Conservation (phyloP, 1,140 invertebrate genomes). For the Scaptomyza pallida region DNA sequence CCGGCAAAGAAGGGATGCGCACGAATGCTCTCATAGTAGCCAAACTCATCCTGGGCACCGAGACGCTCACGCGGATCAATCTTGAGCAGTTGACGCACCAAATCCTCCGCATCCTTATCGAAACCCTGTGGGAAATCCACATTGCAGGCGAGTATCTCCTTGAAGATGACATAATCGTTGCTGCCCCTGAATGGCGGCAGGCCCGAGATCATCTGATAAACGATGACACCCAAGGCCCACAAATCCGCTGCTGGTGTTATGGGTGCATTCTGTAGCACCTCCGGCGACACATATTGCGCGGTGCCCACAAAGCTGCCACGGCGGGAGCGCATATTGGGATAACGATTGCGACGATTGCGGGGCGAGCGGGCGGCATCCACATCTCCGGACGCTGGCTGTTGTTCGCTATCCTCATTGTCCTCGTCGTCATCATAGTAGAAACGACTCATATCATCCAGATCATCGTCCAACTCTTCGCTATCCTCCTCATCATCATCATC, state of each 20-base stretch:
- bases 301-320: constrained; percentile 98
- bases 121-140: constrained; percentile 98
- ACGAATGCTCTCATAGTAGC: constrained; percentile 92
- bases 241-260: constrained; percentile 94
- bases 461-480: constrained; percentile 56
- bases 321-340: constrained; percentile 1
- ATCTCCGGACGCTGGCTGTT: constrained; percentile 10
- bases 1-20: constrained; percentile 93
- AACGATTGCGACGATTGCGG: constrained; percentile 23
- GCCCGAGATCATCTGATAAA: constrained; percentile 98
- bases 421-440: constrained; percentile 38
- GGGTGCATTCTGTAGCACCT: constrained; percentile 93
- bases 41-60: constrained; percentile 91
- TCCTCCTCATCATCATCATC: constrained; percentile 72
- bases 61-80: constrained; percentile 91
- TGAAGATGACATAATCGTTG: constrained; percentile 98
- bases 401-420: constrained; percentile 16
- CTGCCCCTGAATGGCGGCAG: constrained; percentile 95
- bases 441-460: constrained; percentile 55
- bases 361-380: constrained; percentile 6
- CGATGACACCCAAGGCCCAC: constrained; percentile 99
- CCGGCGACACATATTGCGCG: constrained; percentile 99
- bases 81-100: constrained; percentile 94
- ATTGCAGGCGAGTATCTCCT: constrained; percentile 96
- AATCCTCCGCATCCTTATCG: constrained; percentile 91